Percentiles rank a stretch among this genome's conserved stretches.
Conservation (phyloP, 2,888 invertebrate genomes). For the Hanleya hanleyi region DNA sequence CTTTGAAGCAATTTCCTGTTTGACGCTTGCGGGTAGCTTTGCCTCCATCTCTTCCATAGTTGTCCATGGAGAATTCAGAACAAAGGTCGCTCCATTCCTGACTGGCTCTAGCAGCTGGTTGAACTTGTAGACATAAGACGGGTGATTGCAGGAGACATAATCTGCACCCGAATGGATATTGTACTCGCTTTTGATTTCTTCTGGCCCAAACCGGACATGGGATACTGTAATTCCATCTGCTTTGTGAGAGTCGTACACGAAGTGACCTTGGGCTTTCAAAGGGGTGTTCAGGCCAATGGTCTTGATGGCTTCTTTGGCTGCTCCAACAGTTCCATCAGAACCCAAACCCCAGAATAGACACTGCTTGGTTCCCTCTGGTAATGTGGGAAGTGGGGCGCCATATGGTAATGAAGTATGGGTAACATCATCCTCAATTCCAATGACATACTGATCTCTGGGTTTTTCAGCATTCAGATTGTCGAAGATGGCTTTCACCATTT, state of each 20-base stretch:
- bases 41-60: slow-evolving; percentile 37
- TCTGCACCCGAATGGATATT: slow-evolving; percentile 35
- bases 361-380: slow-evolving; percentile 26
- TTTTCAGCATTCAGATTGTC: slow-evolving; percentile 38
- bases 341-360: slow-evolving; percentile 44
- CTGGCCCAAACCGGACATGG: slow-evolving; percentile 43
- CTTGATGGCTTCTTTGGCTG: slow-evolving; percentile 43
- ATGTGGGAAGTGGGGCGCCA: slow-evolving; percentile 26
- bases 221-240: slow-evolving; percentile 43
- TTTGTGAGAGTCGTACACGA: slow-evolving; percentile 46
- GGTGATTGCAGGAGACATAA: slow-evolving; percentile 36
- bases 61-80: slow-evolving; percentile 43
- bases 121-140: slow-evolving; percentile 43
- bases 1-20: slow-evolving; percentile 38
- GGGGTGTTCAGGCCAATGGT: slow-evolving; percentile 40
- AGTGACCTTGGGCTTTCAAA: slow-evolving; percentile 43
- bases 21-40: slow-evolving; percentile 38
- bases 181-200: slow-evolving; percentile 39
- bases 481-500: slow-evolving; percentile 41
- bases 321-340: slow-evolving; percentile 44
- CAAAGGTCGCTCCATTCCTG: slow-evolving; percentile 39
- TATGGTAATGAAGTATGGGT: slow-evolving; percentile 37
- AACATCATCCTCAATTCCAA: slow-evolving; percentile 46
- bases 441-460: slow-evolving; percentile 37
- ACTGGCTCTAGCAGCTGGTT: slow-evolving; percentile 39